phyloP scores from a whole-genome alignment of 2,888 invertebrate species.

The Mesopsocus fuscifrons region DNA sequence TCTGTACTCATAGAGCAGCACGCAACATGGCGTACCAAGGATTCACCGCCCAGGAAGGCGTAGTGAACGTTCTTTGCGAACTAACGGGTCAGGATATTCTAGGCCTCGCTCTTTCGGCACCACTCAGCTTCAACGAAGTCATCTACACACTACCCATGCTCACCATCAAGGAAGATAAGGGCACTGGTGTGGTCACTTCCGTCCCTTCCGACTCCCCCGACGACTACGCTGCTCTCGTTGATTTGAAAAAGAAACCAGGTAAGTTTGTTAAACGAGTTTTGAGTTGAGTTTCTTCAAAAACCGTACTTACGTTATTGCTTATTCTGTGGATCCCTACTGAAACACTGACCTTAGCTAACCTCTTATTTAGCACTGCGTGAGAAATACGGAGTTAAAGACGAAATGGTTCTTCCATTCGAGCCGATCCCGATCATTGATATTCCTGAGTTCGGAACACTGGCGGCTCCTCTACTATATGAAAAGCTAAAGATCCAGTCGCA shows the following conservation, averaged over 20 bases:
- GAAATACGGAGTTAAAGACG: conserved; percentile 74
- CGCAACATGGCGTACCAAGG: conserved; percentile 93
- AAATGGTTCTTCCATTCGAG: conserved; percentile 49
- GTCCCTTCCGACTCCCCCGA: conserved; percentile 98
- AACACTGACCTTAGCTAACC: no score
- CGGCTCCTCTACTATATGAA: conserved; percentile 70
- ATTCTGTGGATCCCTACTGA: no score
- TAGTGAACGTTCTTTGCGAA: conserved; percentile 47
- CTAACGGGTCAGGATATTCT: conserved; percentile 60
- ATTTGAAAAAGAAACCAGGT: conserved; percentile 73
- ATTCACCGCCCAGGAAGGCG: conserved; percentile 62
- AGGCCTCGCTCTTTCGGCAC: conserved; percentile 67
- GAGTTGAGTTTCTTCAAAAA: no score
- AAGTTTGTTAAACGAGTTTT: background rate
- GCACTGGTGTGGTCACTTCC: conserved; percentile 93
- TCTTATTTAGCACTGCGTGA: conserved; percentile 74
- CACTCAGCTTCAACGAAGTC: conserved; percentile 58
- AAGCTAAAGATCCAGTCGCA: conserved; percentile 91
- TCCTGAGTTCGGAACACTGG: conserved; percentile 70
- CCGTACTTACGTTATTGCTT: no score
- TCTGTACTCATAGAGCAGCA: conserved; percentile 77
- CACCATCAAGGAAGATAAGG: conserved; percentile 94
- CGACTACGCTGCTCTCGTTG: conserved; percentile 88
- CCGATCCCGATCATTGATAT: conserved; percentile 80
- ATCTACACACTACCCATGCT: conserved; percentile 95